Evolutionary conservation across 2,113 vertebrate species (phyloP).

Genomic region (Lepidothrix coronata): DNA sequence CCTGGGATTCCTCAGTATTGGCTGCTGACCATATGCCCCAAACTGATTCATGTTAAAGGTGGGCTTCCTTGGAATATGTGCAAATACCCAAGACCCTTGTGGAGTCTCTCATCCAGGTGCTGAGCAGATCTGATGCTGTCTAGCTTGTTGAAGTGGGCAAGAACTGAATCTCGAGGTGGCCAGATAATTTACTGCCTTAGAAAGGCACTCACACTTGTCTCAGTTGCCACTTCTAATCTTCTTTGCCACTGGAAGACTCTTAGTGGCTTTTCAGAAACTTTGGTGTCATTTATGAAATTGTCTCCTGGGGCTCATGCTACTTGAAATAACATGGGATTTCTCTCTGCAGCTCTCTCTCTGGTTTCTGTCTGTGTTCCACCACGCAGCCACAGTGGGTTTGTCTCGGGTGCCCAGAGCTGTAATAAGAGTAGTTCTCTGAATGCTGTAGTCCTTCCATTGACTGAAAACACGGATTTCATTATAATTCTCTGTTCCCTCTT

Average conservation of each 20-base stretch:
- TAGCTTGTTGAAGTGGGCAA: not conserved
- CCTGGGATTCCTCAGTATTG: not conserved
- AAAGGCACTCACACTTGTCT: not conserved
- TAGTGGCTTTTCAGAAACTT: not conserved
- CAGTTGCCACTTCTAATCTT: not conserved
- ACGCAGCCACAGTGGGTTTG: not conserved
- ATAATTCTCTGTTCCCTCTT: slow-evolving; percentile 65
- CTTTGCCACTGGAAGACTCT: not conserved
- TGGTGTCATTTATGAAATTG: not conserved
- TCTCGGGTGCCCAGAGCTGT: not conserved
- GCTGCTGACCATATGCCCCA: not conserved
- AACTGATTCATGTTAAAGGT: not conserved
- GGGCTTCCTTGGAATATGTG: not conserved
- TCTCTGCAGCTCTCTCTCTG: not conserved
- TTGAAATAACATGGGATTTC: not conserved
- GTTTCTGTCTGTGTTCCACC: not conserved
- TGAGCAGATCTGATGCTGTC: not conserved
- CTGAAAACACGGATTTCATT: slow-evolving; percentile 31
- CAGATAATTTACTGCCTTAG: not conserved
- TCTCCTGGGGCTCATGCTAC: not conserved
- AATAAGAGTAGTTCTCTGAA: not conserved
- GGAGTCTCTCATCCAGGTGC: not conserved
- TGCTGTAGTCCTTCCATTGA: not conserved
- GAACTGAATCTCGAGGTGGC: not conserved
- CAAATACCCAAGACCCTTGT: not conserved